Conservation (phyloP, 2,797 vertebrate species). For the Tapirus indicus region DNA sequence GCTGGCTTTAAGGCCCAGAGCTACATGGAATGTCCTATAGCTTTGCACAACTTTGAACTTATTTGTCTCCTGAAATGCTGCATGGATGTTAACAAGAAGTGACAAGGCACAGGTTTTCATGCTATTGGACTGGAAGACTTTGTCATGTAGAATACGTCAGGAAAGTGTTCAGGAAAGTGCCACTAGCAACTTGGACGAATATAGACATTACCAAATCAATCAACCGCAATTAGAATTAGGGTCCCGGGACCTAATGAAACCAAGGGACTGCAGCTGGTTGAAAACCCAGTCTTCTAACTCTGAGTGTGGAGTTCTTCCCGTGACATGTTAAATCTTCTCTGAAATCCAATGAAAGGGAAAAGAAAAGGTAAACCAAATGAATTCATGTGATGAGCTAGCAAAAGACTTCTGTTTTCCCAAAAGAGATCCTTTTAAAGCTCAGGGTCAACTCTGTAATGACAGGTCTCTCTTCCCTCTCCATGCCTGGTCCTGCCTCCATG, state of each 20-base stretch:
- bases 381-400: neutral
- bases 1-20: neutral
- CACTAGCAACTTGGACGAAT: neutral
- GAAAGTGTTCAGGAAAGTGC: neutral
- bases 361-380: neutral
- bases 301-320: neutral
- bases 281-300: neutral
- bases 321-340: neutral
- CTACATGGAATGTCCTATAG: neutral
- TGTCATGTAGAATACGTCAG: neutral
- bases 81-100: neutral
- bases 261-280: rapidly evolving
- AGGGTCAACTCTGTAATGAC: neutral
- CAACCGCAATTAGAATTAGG: neutral
- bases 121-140: neutral
- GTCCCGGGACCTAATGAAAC: neutral
- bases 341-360: neutral
- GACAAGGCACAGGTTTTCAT: neutral
- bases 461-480: neutral
- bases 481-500: rapidly evolving
- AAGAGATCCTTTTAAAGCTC: neutral
- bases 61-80: neutral
- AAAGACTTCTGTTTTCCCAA: neutral
- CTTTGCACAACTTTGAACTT: neutral
- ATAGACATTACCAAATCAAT: neutral